Evolutionary conservation across 2,797 vertebrate genomes (phyloP), one percentile per base, ranked within the genome.

Genomic region (Psittacula echo): DNA sequence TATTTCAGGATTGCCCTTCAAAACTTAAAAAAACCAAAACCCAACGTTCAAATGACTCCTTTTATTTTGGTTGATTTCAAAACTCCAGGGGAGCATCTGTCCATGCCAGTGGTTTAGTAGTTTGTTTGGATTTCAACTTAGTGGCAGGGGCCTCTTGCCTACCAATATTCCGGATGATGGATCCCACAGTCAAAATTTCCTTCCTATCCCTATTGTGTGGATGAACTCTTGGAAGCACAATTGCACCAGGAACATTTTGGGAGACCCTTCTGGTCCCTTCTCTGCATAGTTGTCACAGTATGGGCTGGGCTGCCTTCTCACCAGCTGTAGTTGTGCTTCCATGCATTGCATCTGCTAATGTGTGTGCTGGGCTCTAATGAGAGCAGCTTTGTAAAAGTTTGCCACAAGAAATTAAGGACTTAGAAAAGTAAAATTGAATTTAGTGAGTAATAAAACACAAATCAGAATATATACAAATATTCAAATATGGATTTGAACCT

Each of bases 31-130:
- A 58, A 45, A 54, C 1, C 8, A 32, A n/a, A 56, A 11, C 10
- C 56, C 15, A 60, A 14, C 3, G 23, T 84, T 84, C 30, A 18
- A 32, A n/a, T 58, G 45, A 53, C 16, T 56, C 14, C 10, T 62
- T 81, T 48, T 48, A 11, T 91, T 86, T 45, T 60, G 24, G 16
- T 79, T n/a, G 29, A 73, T 87, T 90, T 89, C 56, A 50, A 64
- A 86, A 64, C 42, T 77, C 45, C 13, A 32, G 23, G 27, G 39
- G 14, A 47, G 27, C 44, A 44, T 77, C 29, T 77, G 44, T 62
- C 48, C 39, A 7, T 61, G 44, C 34, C 18, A 48, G 45, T 80
- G 41, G 32, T 79, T 91, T 80, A 68, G 21, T n/a, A 45, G 37
- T 27, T 2, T 67, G 15, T 71, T 93, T 79, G 51, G 23, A 75